These are phyloP conservation scores for Lasioglossum marginatum DNA, from an alignment of 2,888 invertebrate species.

Conservation along the genomic window DNA sequence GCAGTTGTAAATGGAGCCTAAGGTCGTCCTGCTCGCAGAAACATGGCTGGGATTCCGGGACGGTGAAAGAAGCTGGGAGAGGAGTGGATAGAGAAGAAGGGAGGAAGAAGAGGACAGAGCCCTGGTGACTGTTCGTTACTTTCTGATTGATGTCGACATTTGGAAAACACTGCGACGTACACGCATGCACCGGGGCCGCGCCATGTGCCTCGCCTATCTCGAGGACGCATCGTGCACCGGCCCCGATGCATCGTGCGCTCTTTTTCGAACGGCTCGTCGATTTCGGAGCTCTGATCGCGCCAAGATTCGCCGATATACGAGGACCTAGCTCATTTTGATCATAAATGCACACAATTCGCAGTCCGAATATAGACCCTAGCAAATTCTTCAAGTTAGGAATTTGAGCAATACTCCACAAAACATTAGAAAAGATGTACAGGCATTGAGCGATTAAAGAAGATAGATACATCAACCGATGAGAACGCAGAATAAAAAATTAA, in stretches of 20 bases:
- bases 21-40: conserved; percentile 53
- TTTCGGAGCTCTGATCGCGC: conserved; percentile 19
- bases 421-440: too few species aligned
- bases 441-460: too few species aligned
- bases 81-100: not conserved
- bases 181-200: conserved; percentile 53
- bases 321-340: too few species aligned
- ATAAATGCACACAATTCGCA: too few species aligned
- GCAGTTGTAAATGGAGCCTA: conserved; percentile 48
- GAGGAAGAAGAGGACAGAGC: conserved; percentile 10
- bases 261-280: conserved; percentile 48
- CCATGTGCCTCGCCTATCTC: conserved; percentile 57
- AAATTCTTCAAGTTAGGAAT: too few species aligned
- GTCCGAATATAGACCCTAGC: too few species aligned
- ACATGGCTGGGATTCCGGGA: conserved; percentile 61
- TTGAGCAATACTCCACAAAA: too few species aligned
- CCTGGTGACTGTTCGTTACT: conserved; percentile 64
- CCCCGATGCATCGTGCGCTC: conserved; percentile 30
- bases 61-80: conserved; percentile 34
- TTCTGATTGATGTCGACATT: conserved; percentile 76
- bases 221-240: conserved; percentile 49
- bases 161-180: conserved; percentile 85
- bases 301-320: conserved; percentile 10
- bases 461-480: not conserved
- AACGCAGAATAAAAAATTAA: not conserved